These are phyloP conservation scores for Diceros bicornis DNA, from an alignment of 2,797 vertebrate species.

Conservation along the genomic window DNA sequence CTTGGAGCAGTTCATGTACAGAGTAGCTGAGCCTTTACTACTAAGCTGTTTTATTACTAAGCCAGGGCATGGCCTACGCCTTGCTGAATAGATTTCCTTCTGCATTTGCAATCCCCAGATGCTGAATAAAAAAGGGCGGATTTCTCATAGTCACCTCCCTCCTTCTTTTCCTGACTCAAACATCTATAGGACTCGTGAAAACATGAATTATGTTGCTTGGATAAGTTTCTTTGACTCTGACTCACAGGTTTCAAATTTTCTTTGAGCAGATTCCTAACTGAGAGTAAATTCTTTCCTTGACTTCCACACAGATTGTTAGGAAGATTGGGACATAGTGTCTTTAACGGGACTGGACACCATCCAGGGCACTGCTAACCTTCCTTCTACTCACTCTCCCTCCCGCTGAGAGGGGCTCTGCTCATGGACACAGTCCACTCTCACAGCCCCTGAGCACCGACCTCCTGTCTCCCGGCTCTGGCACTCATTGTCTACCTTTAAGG, in stretches of 20 bases:
- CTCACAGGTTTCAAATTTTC: not conserved
- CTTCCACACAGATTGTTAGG: not conserved
- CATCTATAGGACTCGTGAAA: not conserved
- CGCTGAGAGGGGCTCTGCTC: not conserved
- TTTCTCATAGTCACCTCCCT: not conserved
- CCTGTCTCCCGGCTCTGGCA: not conserved
- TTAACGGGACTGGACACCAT: too few relatives aligned
- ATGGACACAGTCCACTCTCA: not conserved
- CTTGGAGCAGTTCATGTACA: not conserved
- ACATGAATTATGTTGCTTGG: not conserved
- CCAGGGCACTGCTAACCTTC: not conserved
- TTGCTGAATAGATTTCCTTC: not conserved
- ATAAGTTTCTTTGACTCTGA: not conserved
- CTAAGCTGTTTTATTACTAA: not conserved
- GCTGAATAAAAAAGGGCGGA: not conserved
- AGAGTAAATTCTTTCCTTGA: not conserved
- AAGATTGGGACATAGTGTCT: not conserved
- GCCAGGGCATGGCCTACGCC: not conserved
- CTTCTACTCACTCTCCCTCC: not conserved
- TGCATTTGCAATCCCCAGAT: not conserved
- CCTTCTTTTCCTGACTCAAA: not conserved
- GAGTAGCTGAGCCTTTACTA: not conserved
- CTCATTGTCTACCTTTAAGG: slow-evolving; percentile 66
- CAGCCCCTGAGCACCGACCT: not conserved
- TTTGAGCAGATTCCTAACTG: not conserved